These are phyloP conservation scores for Candidula unifasciata DNA, from an alignment of 2,888 invertebrate genomes.

Conservation along the genomic window DNA sequence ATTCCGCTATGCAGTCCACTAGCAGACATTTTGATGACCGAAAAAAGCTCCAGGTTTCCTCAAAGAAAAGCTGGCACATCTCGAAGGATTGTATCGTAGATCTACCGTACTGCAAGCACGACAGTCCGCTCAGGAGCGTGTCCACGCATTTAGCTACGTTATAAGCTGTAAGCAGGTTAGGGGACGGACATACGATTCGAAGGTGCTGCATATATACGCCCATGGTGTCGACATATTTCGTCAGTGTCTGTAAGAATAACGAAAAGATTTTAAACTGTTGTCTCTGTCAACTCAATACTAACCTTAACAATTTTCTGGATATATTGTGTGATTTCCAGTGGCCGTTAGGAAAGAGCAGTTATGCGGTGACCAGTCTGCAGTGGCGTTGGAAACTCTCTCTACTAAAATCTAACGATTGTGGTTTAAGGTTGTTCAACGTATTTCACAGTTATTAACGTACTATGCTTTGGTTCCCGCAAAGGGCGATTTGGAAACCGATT, in stretches of 20 bases:
- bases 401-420: too few species aligned
- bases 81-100: constrained; percentile 23
- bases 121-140: constrained; percentile 15
- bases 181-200: constrained; percentile 31
- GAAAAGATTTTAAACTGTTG: not conserved
- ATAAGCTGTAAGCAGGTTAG: constrained; percentile 42
- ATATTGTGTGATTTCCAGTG: too few species aligned
- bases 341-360: too few species aligned
- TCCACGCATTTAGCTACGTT: constrained; percentile 34
- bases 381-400: too few species aligned
- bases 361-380: too few species aligned
- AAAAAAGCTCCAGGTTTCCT: constrained; percentile 46
- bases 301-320: not conserved
- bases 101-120: not conserved
- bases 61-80: constrained; percentile 33
- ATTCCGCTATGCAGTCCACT: constrained; percentile 10
- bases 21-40: constrained; percentile 35
- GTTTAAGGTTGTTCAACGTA: too few species aligned
- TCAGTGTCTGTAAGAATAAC: constrained; percentile 1
- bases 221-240: constrained; percentile 28
- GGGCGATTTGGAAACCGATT: too few species aligned
- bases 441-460: too few species aligned
- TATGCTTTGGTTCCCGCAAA: too few species aligned
- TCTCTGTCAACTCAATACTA: not conserved
- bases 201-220: constrained; percentile 39